Evolutionary conservation across 30 jellyfish, hydroid and myxozoan genomes (phyloP).

Genomic region (Calvadosia cruxmelitensis): DNA sequence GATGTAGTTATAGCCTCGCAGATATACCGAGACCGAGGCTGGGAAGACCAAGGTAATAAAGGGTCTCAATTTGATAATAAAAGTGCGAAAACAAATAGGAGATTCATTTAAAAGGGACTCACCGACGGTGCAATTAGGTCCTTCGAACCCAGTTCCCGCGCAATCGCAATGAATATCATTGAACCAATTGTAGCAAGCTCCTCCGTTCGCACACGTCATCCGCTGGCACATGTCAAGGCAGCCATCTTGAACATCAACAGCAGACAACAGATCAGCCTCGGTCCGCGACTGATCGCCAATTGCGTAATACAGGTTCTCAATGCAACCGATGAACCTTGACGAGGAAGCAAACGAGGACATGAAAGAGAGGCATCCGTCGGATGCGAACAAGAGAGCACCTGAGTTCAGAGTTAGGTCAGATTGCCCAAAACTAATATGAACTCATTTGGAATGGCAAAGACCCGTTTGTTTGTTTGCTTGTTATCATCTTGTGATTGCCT

Average conservation of each 20-base stretch:
- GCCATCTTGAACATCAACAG: neutral
- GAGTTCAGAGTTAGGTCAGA: too few relatives aligned
- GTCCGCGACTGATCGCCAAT: neutral
- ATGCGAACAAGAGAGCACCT: too few relatives aligned
- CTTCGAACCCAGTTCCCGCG: slow-evolving; percentile 1
- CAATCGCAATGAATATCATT: neutral
- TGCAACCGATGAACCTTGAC: neutral
- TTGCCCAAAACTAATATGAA: too few relatives aligned
- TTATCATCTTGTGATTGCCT: too few relatives aligned
- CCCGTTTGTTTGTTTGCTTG: too few relatives aligned
- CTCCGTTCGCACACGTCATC: neutral
- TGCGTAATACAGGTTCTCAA: neutral
- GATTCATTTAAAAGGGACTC: neutral
- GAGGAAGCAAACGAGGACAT: too few relatives aligned
- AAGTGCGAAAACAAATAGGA: too few relatives aligned
- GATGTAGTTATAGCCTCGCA: neutral
- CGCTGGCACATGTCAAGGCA: neutral
- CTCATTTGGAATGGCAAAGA: too few relatives aligned
- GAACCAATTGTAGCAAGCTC: neutral
- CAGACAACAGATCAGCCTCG: neutral
- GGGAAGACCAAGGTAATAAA: too few relatives aligned
- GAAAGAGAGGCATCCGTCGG: too few relatives aligned
- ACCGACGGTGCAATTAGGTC: neutral
- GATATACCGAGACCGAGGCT: neutral
- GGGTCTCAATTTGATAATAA: neutral